Percentiles rank a stretch among this genome's conserved stretches.
These are phyloP conservation scores for Stigmatopora argus DNA, from an alignment of 2,113 vertebrate genomes.

Conservation along the genomic window DNA sequence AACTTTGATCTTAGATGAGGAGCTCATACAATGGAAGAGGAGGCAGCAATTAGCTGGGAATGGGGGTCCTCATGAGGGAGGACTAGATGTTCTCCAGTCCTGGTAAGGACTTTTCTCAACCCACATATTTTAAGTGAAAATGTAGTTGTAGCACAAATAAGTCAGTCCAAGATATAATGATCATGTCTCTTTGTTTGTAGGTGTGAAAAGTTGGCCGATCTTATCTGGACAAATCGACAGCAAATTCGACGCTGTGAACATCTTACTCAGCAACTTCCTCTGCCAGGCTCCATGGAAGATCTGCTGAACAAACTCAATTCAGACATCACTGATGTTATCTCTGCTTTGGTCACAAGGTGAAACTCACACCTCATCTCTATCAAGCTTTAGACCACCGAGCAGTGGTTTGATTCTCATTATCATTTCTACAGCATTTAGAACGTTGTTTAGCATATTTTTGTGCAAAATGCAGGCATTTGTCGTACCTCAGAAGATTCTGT, in stretches of 20 bases:
- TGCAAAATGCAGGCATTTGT: no score
- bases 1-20: constrained; percentile 84
- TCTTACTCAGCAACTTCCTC: constrained; percentile 88
- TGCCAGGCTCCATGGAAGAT: constrained; percentile 85
- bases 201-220: constrained; percentile 93
- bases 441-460: no score
- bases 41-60: constrained; percentile 87
- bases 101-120: constrained; percentile 58
- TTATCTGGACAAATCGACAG: constrained; percentile 95
- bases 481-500: no score
- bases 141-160: background rate
- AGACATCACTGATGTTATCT: constrained; percentile 92
- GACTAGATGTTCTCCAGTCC: constrained; percentile 82
- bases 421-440: no score
- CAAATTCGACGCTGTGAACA: constrained; percentile 90
- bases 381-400: background rate
- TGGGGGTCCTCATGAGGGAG: constrained; percentile 80
- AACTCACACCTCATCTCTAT: background rate
- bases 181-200: constrained; percentile 46
- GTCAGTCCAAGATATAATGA: background rate
- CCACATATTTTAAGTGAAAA: background rate
- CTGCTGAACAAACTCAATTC: constrained; percentile 82
- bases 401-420: background rate
- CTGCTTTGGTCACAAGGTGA: constrained; percentile 90
- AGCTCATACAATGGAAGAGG: constrained; percentile 89